A percentile compares a stretch with the other conserved stretches of the same genome.
phyloP scores from a whole-genome alignment of 1,140 invertebrate genomes.

The Lycorma delicatula region DNA sequence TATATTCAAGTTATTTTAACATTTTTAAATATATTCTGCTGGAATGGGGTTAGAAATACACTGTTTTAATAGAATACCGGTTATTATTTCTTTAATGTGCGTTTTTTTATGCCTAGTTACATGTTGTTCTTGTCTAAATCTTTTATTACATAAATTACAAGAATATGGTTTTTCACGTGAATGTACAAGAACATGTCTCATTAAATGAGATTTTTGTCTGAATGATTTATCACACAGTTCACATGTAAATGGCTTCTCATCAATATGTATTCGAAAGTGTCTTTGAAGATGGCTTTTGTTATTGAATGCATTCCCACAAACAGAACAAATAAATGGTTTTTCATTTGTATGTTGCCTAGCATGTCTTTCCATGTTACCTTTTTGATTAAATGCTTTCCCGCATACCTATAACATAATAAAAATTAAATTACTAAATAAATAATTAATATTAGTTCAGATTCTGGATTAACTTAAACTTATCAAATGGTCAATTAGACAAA shows the following conservation, averaged over 20 bases:
- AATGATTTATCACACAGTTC: conserved; percentile 33
- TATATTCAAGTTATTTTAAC: too few species aligned
- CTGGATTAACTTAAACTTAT: too few species aligned
- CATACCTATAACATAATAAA: too few species aligned
- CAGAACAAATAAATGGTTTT: conserved; percentile 44
- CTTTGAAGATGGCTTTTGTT: neutral
- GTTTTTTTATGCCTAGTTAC: too few species aligned
- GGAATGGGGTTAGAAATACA: too few species aligned
- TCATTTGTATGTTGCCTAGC: conserved; percentile 44
- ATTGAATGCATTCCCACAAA: conserved; percentile 39
- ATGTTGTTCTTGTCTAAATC: conserved; percentile 9
- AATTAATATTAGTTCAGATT: too few species aligned
- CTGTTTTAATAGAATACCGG: too few species aligned
- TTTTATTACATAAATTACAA: conserved; percentile 47
- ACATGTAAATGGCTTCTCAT: conserved; percentile 43
- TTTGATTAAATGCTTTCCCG: conserved; percentile 49
- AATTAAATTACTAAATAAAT: too few species aligned
- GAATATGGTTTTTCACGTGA: conserved; percentile 43
- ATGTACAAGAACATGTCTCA: conserved; percentile 39
- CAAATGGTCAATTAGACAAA: too few species aligned
- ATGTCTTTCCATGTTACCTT: conserved; percentile 43
- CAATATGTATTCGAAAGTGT: conserved; percentile 37
- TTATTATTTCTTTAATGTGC: too few species aligned
- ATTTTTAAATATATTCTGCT: too few species aligned
- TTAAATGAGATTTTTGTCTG: conserved; percentile 31